Percentiles rank a stretch among this genome's conserved stretches.
phyloP scores from a whole-genome alignment of 2,113 vertebrate species.

The Uropsilus gracilis region DNA sequence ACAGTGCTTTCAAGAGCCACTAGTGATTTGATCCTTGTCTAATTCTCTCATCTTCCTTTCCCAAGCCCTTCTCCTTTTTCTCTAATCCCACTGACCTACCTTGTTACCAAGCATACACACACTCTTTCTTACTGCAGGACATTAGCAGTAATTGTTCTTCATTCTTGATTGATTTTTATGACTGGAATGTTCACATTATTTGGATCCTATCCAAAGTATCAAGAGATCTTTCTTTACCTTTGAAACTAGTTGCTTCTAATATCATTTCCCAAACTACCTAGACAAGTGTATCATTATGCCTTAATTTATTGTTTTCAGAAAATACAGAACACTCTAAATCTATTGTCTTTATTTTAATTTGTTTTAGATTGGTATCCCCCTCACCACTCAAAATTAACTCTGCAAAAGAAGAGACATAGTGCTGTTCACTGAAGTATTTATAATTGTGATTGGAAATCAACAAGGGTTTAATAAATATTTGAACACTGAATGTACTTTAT shows the following conservation, averaged over 20 bases:
- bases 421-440: background rate
- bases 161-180: background rate
- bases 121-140: background rate
- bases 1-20: background rate
- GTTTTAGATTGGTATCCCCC: background rate
- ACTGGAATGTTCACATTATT: background rate
- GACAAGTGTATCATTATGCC: background rate
- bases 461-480: background rate
- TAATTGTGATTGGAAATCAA: background rate
- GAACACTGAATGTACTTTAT: background rate
- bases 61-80: background rate
- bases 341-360: background rate
- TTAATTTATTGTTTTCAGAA: background rate
- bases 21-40: background rate
- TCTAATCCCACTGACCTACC: background rate
- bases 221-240: background rate
- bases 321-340: background rate
- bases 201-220: background rate
- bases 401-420: background rate
- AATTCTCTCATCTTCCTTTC: background rate
- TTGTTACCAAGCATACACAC: background rate
- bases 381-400: background rate
- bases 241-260: background rate
- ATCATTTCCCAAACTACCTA: background rate
- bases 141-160: background rate